Evolutionary conservation across 1,140 invertebrate genomes (phyloP).

Genomic region (Zaprionus tsacasi): DNA sequence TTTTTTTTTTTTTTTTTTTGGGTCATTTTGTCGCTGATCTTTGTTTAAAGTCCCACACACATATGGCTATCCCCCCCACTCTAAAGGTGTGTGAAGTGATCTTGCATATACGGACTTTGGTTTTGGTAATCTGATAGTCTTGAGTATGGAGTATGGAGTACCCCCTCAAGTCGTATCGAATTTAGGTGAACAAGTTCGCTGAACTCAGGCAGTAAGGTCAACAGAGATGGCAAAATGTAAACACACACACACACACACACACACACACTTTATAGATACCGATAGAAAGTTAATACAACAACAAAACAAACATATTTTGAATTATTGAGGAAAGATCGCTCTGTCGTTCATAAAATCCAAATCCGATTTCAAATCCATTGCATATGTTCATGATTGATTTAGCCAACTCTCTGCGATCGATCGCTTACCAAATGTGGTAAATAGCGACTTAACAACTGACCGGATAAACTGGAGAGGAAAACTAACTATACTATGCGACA

Average conservation of each 20-base stretch:
- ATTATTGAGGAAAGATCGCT: conserved; percentile 63
- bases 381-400: conserved; percentile 57
- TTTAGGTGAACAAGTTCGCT: conserved; percentile 58
- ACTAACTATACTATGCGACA: background rate
- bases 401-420: conserved; percentile 9
- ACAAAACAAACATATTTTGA: conserved; percentile 51
- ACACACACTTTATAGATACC: background rate
- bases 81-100: conserved; percentile 16
- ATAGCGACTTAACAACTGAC: conserved; percentile 4
- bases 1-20: conserved; percentile 2
- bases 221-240: conserved; percentile 1
- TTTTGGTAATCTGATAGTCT: conserved; percentile 67
- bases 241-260: background rate
- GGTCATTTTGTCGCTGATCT: conserved; percentile 28
- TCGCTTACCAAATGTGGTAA: conserved; percentile 52
- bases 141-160: conserved; percentile 14
- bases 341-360: conserved; percentile 45
- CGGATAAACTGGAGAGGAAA: conserved; percentile 13
- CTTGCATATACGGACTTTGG: background rate
- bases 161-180: conserved; percentile 57
- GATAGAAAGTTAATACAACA: conserved; percentile 5
- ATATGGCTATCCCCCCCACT: conserved; percentile 42
- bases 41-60: conserved; percentile 26
- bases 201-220: conserved; percentile 49
- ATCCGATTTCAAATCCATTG: conserved; percentile 66